A percentile compares a stretch with the other conserved stretches of the same genome.
Evolutionary conservation across 2,888 invertebrate species (phyloP).

Genomic region (Fabriciana adippe): DNA sequence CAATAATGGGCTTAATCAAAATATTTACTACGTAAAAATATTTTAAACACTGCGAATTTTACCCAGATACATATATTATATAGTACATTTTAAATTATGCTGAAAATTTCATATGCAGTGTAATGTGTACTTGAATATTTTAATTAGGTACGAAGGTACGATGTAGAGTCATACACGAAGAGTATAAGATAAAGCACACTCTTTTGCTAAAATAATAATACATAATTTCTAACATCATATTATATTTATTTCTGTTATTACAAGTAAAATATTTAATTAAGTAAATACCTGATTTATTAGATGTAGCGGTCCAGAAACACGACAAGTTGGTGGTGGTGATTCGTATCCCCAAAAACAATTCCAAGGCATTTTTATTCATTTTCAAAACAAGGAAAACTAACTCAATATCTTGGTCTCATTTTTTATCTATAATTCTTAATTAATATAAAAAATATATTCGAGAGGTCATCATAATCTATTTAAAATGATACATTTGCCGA

Average conservation of each 20-base stretch:
- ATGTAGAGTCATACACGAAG: too few species aligned
- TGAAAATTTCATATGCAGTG: too few species aligned
- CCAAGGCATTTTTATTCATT: constrained; percentile 74
- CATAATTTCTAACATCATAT: too few species aligned
- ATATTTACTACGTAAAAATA: too few species aligned
- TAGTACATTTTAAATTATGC: too few species aligned
- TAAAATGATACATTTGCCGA: background rate
- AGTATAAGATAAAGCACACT: too few species aligned
- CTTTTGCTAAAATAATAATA: too few species aligned
- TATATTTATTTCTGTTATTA: background rate
- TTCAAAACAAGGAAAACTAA: constrained; percentile 28
- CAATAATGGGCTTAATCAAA: too few species aligned
- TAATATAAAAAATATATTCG: background rate
- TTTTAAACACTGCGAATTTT: too few species aligned
- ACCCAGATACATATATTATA: too few species aligned
- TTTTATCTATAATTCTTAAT: constrained; percentile 8
- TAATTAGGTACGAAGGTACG: background rate
- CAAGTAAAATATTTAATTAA: constrained; percentile 12
- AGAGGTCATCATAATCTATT: too few species aligned
- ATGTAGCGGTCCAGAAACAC: constrained; percentile 71
- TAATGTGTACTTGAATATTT: background rate
- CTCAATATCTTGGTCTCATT: constrained; percentile 21
- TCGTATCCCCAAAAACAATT: constrained; percentile 78
- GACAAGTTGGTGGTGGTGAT: constrained; percentile 68
- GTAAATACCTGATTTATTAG: constrained; percentile 63